These are phyloP conservation scores for Rhipidura dahli DNA, from an alignment of 2,113 vertebrate species.

Conservation along the genomic window DNA sequence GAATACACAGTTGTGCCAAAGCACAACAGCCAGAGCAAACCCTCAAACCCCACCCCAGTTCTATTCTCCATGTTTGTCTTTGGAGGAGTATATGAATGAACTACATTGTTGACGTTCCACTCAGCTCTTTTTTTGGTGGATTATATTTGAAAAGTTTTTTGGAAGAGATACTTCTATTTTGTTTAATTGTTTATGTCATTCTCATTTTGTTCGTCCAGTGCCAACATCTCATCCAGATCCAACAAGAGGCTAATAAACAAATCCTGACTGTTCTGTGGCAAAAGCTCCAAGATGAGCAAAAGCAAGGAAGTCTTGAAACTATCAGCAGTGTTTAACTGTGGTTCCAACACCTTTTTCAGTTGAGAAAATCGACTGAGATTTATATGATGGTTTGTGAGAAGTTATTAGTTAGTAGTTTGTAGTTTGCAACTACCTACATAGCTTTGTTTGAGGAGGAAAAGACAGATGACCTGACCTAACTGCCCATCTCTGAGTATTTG, in stretches of 20 bases:
- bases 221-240: neutral
- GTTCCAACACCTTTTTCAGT: neutral
- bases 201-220: neutral
- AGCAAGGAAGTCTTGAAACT: neutral
- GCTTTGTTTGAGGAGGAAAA: neutral
- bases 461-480: neutral
- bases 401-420: neutral
- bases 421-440: neutral
- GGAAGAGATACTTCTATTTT: neutral
- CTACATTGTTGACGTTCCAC: neutral
- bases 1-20: neutral
- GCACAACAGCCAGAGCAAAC: neutral
- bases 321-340: neutral
- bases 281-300: neutral
- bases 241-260: neutral
- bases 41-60: rapidly evolving
- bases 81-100: neutral
- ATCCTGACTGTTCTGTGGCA: neutral
- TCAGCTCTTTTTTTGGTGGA: neutral
- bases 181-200: neutral
- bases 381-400: neutral
- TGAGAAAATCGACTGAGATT: neutral
- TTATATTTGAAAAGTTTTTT: neutral
- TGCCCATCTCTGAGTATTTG: neutral
- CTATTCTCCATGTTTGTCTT: neutral